Conservation (phyloP, 2,113 vertebrate genomes). For the Etheostoma spectabile region DNA sequence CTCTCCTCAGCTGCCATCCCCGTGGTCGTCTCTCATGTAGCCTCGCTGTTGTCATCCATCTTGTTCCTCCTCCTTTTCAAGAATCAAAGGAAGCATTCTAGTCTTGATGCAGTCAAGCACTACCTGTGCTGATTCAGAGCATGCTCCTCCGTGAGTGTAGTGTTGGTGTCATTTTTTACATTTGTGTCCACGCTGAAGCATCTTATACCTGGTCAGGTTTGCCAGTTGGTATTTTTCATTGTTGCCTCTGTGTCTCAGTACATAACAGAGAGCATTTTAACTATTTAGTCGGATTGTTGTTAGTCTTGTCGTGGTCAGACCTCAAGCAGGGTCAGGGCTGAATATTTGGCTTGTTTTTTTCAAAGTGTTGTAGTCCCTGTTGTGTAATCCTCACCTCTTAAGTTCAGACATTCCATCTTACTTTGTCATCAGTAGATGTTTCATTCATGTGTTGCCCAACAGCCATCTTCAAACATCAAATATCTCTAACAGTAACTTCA, state of each 20-base stretch:
- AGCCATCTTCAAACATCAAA: slow-evolving; percentile 24
- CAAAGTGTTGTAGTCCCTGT: not conserved
- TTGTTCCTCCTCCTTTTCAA: slow-evolving; percentile 58
- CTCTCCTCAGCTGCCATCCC: slow-evolving; percentile 61
- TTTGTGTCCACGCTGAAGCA: slow-evolving; percentile 2
- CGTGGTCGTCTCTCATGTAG: slow-evolving; percentile 34
- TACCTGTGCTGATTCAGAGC: not conserved
- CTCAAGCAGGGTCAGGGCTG: not conserved
- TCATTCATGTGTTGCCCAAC: slow-evolving; percentile 15
- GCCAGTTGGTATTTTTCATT: not conserved
- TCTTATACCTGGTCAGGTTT: slow-evolving; percentile 3
- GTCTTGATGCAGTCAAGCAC: not conserved
- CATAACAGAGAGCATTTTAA: not conserved
- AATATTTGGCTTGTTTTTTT: slow-evolving; percentile 7
- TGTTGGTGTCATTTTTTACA: not conserved
- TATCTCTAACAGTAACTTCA: slow-evolving; percentile 13
- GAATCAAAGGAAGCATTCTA: slow-evolving; percentile 22
- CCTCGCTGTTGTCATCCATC: slow-evolving; percentile 68
- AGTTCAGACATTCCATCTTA: slow-evolving; percentile 58
- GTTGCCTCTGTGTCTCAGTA: slow-evolving; percentile 1
- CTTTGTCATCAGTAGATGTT: slow-evolving; percentile 47
- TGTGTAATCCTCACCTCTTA: slow-evolving; percentile 17
- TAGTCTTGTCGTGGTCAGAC: not conserved
- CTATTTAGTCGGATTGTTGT: not conserved
- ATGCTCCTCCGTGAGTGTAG: slow-evolving; percentile 15